Evolutionary conservation across 2,113 vertebrate genomes (phyloP).

Genomic region (Psettodes erumei): DNA sequence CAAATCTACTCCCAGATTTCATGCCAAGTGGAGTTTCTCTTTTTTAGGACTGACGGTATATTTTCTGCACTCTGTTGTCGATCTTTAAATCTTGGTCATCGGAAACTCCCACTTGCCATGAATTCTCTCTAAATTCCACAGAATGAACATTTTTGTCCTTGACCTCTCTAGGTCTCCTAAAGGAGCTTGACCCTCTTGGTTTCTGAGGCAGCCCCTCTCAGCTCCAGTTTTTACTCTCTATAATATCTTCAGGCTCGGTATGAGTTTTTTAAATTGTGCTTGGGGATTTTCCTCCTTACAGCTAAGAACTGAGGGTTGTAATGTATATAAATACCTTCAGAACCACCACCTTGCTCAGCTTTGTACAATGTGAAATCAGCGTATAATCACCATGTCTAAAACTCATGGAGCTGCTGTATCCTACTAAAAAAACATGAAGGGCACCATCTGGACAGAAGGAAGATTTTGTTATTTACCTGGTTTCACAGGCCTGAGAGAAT

Average conservation of each 20-base stretch:
- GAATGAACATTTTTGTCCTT: not conserved
- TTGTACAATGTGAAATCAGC: slow-evolving; percentile 18
- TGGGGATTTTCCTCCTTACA: slow-evolving; percentile 1
- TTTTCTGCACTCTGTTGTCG: too few species aligned
- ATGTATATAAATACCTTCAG: slow-evolving; percentile 18
- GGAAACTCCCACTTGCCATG: not conserved
- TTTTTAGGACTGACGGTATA: not conserved
- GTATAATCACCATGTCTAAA: not conserved
- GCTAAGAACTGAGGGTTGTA: slow-evolving; percentile 1
- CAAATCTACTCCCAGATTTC: not conserved
- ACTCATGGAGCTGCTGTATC: not conserved
- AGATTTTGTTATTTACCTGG: slow-evolving; percentile 68
- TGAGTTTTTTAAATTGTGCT: not conserved
- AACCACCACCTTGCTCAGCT: not conserved
- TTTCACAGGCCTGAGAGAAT: slow-evolving; percentile 70
- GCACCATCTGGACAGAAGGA: slow-evolving; percentile 10
- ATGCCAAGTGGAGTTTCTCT: slow-evolving; percentile 15
- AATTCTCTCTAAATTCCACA: not conserved
- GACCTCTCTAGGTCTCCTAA: not conserved
- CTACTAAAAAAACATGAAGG: not conserved
- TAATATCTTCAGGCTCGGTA: not conserved
- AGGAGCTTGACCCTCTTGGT: not conserved
- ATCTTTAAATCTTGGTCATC: accelerated
- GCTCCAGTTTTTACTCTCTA: slow-evolving; percentile 14
- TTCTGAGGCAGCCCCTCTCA: slow-evolving; percentile 26